Evolutionary conservation across 2,888 invertebrate species (phyloP).

Genomic region (Leucania comma): DNA sequence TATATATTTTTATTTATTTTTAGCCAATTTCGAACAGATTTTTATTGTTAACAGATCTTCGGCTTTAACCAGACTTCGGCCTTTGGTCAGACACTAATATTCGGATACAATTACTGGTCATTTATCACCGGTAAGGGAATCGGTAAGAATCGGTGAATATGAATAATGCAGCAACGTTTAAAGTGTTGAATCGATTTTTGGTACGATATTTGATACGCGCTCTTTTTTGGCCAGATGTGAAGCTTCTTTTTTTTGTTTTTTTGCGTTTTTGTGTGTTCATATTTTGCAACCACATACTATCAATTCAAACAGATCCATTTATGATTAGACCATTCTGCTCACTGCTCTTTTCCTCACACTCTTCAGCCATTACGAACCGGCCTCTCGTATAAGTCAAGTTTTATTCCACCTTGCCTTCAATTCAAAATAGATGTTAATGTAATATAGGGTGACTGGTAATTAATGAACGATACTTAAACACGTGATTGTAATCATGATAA

Average conservation of each 20-base stretch:
- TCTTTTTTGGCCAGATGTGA: neutral
- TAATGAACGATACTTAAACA: too few species aligned
- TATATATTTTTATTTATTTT: neutral
- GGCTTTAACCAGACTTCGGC: neutral
- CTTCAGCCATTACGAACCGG: too few species aligned
- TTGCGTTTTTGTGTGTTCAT: neutral
- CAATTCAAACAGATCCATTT: too few species aligned
- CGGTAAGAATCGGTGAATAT: constrained; percentile 61
- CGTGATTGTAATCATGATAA: too few species aligned
- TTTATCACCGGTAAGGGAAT: constrained; percentile 76
- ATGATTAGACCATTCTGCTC: too few species aligned
- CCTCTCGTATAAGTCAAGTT: too few species aligned
- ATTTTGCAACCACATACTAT: too few species aligned
- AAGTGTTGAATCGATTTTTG: constrained; percentile 61
- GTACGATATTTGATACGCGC: constrained; percentile 35
- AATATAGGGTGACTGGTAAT: too few species aligned
- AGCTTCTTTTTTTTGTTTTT: constrained; percentile 15
- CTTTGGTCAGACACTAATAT: neutral
- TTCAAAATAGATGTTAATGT: too few species aligned
- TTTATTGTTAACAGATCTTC: neutral
- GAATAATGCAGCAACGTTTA: constrained; percentile 63
- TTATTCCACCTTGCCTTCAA: too few species aligned
- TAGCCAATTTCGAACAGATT: neutral
- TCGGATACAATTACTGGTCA: constrained; percentile 81
- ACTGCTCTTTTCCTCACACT: too few species aligned